Conservation (phyloP, 2,797 vertebrate species). For the Gallinago solitaria region DNA sequence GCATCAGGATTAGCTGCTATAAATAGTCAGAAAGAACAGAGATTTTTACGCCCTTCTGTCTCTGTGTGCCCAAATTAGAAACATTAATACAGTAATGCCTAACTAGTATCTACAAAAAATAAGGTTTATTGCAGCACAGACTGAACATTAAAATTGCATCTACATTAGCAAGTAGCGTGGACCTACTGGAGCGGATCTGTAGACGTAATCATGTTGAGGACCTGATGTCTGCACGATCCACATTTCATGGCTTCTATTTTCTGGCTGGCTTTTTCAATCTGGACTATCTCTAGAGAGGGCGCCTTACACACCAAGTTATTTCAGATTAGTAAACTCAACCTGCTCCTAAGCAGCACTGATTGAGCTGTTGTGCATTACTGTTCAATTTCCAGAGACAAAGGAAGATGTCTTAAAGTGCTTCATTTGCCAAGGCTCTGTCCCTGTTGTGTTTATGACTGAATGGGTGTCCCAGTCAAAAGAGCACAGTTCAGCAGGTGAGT, state of each 20-base stretch:
- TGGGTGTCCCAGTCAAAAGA: background rate
- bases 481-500: background rate
- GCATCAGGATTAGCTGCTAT: background rate
- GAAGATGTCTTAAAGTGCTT: background rate
- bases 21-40: background rate
- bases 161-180: background rate
- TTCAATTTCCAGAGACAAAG: background rate
- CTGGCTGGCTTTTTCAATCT: background rate
- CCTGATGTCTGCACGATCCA: background rate
- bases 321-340: background rate
- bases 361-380: background rate
- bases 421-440: background rate
- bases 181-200: background rate
- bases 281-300: background rate
- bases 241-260: background rate
- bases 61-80: background rate
- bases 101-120: background rate
- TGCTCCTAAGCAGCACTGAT: background rate
- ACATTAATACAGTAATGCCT: background rate
- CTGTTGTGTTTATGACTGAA: background rate
- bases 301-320: background rate
- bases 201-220: background rate
- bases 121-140: background rate
- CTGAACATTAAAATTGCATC: background rate
- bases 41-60: background rate